Evolutionary conservation across 2,888 invertebrate genomes (phyloP), one percentile per base, ranked within the genome.

Genomic region (Dynastes grantii): DNA sequence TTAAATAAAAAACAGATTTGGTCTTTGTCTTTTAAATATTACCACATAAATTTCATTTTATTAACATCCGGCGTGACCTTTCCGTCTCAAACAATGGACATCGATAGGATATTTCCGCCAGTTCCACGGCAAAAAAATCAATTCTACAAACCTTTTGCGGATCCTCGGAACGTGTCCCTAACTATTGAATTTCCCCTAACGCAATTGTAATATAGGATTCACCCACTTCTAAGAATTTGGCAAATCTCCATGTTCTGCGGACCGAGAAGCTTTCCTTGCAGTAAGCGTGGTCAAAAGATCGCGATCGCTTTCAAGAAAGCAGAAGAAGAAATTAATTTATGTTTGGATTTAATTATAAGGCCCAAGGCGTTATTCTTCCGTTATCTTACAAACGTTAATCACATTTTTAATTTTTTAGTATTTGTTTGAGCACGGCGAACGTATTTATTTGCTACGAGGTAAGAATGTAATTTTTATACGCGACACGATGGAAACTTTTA

Each of bases 211-310:
- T 70, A 53, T 53, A 71, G 55, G 37, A 55, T 55, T 16, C 16
- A 9, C 32, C 37, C 55, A 37, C 71, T 53, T 37, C n/a, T 37
- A 53, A 55, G 37, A 55, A 53, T 32, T 71, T 71, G 71, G 71
- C 71, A 71, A 71, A 71, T 71, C 55, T 71, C 71, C 71, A 71
- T 71, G 55, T 55, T 53, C 53, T 37, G n/a, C n/a, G 8, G 8
- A 71, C 16, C 37, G 71, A 55, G 37, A 70, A 71, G 71, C 53
- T 55, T 32, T 53, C n/a, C 16, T 55, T 37, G 29, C 11, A 22
- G 32, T 6, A 29, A 11, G 2, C 71, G 16, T n/a, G 37, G 55
- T 53, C 29, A 22, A 51, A 32, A 71, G 29, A 53, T 27, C 45
- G 45, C 8, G 11, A 45, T 27, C 27, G 51, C 1, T 27, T 71